Evolutionary conservation across 2,888 invertebrate genomes (phyloP), one percentile per base, ranked within the genome.

Genomic region (Odontothrips loti): DNA sequence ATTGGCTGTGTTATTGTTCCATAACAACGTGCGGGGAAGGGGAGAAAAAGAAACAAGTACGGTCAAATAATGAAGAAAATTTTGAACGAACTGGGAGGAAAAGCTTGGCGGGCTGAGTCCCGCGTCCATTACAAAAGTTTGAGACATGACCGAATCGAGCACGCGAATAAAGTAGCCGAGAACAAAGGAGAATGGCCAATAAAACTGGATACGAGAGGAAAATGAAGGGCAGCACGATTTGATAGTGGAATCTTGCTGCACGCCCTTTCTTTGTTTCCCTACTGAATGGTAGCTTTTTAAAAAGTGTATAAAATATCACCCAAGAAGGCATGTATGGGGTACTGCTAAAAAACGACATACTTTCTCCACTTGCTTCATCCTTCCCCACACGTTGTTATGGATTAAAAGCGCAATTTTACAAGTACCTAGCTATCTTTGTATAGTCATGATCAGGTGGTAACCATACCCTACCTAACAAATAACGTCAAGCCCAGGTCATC

Each of bases 131-230:
- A 27, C 68, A 75, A 23, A 75, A 75, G 10, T 75, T 75, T 27
- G 10, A 23, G 27, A 75, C 27, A 75, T 27, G 27, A 10, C 27
- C 1, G 68, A 75, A 75, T 27, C 10, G 68, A 27, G 27, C 23
- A 27, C 9, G 27, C 68, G 23, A 75, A 75, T 75, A 27, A 75
- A 75, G 23, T 27, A 75, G 23, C 58, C 58, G 9, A 75, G 27
- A 75, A 75, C 68, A n/a, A 68, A 68, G 68, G 68, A n/a, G 68
- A 68, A 68, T 68, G 23, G 68, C 68, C 68, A 68, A 23, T 68
- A 75, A 75, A 75, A 75, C 10, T 27, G 68, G 27, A 75, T 75
- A 27, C 12, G 23, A 68, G 9, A 20, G 68, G 68, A 12, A 75
- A 75, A 27, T 27, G 68, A 75, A 27, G 68, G 68, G n/a, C 68